Conservation (phyloP, 64 coral and sea anemone species). For the Catalaphyllia jardinei region DNA sequence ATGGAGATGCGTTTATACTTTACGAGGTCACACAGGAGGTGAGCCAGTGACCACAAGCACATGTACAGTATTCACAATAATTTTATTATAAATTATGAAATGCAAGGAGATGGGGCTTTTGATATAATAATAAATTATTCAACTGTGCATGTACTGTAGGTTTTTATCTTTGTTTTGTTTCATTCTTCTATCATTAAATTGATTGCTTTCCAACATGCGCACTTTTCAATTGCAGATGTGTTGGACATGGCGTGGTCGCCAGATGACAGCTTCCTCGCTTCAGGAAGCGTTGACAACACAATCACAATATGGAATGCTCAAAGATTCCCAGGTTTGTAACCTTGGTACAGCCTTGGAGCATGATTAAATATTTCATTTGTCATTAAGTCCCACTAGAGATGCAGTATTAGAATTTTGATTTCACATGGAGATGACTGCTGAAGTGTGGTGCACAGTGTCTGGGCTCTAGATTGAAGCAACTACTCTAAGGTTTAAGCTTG, state of each 20-base stretch:
- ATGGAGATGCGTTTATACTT: constrained; percentile 94
- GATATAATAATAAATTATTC: too few species aligned
- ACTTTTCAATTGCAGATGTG: constrained; percentile 67
- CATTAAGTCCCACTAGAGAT: too few species aligned
- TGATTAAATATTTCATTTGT: not conserved
- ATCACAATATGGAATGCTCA: constrained; percentile 94
- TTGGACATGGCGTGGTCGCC: constrained; percentile 96
- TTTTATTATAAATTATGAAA: not conserved
- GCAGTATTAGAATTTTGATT: too few species aligned
- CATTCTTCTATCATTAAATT: too few species aligned
- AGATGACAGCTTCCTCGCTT: constrained; percentile 94
- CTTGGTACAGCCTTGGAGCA: not conserved
- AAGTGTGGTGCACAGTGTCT: too few species aligned
- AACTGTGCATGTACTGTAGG: too few species aligned
- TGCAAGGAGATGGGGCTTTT: too few species aligned
- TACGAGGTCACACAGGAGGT: constrained; percentile 91
- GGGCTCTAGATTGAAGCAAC: too few species aligned
- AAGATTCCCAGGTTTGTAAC: constrained; percentile 88
- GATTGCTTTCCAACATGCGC: too few species aligned
- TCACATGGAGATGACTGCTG: too few species aligned
- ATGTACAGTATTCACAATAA: not conserved
- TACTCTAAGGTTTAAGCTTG: too few species aligned
- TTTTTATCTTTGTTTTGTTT: too few species aligned
- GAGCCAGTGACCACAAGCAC: not conserved
- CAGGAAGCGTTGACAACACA: constrained; percentile 95